Evolutionary conservation across 2,113 vertebrate species (phyloP).

Genomic region (Serilophus lunatus): DNA sequence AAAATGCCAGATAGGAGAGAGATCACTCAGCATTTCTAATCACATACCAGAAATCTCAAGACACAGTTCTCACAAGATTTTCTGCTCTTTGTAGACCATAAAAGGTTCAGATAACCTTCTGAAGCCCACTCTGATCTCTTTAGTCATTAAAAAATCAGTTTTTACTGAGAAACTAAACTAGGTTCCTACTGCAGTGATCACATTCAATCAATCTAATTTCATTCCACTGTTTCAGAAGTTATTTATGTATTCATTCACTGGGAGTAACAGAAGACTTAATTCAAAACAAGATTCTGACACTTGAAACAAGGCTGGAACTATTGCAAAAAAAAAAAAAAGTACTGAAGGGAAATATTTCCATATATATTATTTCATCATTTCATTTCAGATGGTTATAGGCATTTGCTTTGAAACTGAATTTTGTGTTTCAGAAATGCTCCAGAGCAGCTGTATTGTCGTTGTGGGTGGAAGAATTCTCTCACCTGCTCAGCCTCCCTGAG

Average conservation of each 20-base stretch:
- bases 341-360: neutral
- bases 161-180: neutral
- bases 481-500: neutral
- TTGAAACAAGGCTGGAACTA: neutral
- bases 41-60: constrained; percentile 27
- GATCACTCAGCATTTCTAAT: constrained; percentile 36
- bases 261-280: neutral
- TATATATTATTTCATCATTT: neutral
- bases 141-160: neutral
- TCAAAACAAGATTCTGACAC: neutral
- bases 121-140: neutral
- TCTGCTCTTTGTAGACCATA: constrained; percentile 21
- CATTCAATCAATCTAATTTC: neutral
- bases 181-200: neutral
- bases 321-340: neutral
- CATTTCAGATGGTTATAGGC: neutral
- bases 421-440: neutral
- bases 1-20: constrained; percentile 40
- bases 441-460: neutral
- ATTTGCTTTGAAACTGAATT: neutral
- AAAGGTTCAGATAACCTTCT: constrained; percentile 32
- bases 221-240: neutral
- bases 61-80: constrained; percentile 21
- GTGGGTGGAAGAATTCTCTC: neutral
- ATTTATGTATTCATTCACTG: neutral